Base-by-base conservation (phyloP, 2,888 invertebrate genomes). In the Dasysyrphus albostriatus region DNA sequence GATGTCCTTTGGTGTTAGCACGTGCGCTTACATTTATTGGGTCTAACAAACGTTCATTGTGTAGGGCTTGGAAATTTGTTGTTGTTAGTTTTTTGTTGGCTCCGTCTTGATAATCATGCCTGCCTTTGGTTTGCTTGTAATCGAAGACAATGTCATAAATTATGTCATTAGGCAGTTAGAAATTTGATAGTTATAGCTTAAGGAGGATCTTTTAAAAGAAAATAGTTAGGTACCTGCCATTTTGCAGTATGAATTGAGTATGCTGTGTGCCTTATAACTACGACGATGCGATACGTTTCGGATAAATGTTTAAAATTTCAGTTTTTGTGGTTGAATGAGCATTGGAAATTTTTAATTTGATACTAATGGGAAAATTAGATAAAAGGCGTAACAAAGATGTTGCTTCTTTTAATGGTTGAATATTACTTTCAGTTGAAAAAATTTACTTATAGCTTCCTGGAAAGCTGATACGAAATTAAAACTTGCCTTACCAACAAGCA, bases 1-100 rank as follows among this genome's bases (percentile, higher is more conserved):
- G 47, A 70, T 70, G 63, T 19, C 42, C 56, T 58, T 58, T 82
- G 76, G 76, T 82, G 76, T 76, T 70, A 76, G 76, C 81, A 82
- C 81, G 81, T 82, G 81, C 70, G 81, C 70, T 56, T 63, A 70
- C 65, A 72, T 32, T 47, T 72, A 24, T 49, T 19, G 16, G 29
- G 34, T 37, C 19, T 69, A 39, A 14, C 6, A 32, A 47, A 32
- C 44, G 44, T 8, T 14, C 42, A 9, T 63, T 37, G 47, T 65
- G 42, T n/a, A 42, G 58, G 32, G 44, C 39, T 56, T 63, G 44
- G 56, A 54, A 12, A 54, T 24, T 14, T 54, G 29, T 54, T 54
- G 29, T 32, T 32, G 49, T 37, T 32, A 44, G 44, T 4, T 42
- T 19, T 37, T 14, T 65, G 32, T 42, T 59, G 49, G 59, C 10